Evolutionary conservation across 2,113 vertebrate species (phyloP).

Genomic region (Casuarius casuarius): DNA sequence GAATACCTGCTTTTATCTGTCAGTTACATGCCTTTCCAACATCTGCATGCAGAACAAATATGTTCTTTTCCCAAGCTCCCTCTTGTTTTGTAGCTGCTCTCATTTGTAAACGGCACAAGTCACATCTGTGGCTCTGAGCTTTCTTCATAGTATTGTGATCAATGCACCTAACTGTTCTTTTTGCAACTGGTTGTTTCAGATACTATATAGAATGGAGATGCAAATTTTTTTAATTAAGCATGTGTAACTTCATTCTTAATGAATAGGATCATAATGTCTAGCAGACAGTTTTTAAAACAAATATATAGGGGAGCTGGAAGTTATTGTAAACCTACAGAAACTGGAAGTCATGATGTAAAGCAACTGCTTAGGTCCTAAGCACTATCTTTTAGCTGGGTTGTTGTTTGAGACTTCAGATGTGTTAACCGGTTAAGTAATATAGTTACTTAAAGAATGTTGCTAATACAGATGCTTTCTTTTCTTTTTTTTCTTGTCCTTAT

Average conservation of each 20-base stretch:
- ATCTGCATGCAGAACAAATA: background rate
- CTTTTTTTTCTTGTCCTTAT: background rate
- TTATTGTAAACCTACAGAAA: background rate
- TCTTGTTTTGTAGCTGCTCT: background rate
- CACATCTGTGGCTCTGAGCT: background rate
- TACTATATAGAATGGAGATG: background rate
- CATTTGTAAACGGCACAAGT: background rate
- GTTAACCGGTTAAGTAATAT: conserved; percentile 6
- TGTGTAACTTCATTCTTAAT: background rate
- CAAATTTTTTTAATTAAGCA: background rate
- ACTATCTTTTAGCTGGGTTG: background rate
- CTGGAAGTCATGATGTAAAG: background rate
- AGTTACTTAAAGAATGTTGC: conserved; percentile 4
- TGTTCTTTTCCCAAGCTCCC: background rate
- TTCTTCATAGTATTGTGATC: background rate
- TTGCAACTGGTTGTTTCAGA: too few species aligned
- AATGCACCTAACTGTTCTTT: background rate
- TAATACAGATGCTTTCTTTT: conserved; percentile 40
- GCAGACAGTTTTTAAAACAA: background rate
- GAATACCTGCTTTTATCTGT: background rate
- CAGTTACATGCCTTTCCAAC: background rate
- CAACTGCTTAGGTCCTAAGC: background rate
- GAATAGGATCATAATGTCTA: background rate
- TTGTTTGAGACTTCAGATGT: background rate
- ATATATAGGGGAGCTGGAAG: background rate